Evolutionary conservation across 2,113 vertebrate species (phyloP).

Genomic region (Galbula dea): DNA sequence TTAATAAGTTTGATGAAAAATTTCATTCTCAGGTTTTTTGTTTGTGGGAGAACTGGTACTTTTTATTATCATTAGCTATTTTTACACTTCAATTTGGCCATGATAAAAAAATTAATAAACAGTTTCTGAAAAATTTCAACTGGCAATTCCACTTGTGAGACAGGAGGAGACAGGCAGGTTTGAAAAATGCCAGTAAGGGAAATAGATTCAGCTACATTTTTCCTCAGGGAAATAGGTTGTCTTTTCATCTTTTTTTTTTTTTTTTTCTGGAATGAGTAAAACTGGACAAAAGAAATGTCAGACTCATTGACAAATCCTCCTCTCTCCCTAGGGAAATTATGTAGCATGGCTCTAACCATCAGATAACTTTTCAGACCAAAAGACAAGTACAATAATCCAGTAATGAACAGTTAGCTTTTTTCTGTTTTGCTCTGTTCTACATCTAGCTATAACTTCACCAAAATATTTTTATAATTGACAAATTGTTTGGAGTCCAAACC

Average conservation of each 20-base stretch:
- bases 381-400: not conserved
- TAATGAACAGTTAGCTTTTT: not conserved
- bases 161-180: not conserved
- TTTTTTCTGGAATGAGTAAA: not conserved
- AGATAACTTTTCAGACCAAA: not conserved
- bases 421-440: not conserved
- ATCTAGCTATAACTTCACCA: not conserved
- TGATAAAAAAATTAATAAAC: not conserved
- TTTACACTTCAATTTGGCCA: not conserved
- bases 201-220: not conserved
- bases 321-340: not conserved
- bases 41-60: not conserved
- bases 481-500: not conserved
- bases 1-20: not conserved
- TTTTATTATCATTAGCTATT: not conserved
- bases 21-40: not conserved
- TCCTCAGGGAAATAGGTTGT: conserved; percentile 23
- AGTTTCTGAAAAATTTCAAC: not conserved
- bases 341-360: not conserved
- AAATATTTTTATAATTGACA: not conserved
- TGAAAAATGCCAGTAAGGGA: not conserved
- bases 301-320: not conserved
- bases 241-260: not conserved
- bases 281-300: conserved; percentile 13
- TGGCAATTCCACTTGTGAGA: not conserved